Evolutionary conservation across 2,888 invertebrate genomes (phyloP).

Genomic region (Nephrotoma appendiculata): DNA sequence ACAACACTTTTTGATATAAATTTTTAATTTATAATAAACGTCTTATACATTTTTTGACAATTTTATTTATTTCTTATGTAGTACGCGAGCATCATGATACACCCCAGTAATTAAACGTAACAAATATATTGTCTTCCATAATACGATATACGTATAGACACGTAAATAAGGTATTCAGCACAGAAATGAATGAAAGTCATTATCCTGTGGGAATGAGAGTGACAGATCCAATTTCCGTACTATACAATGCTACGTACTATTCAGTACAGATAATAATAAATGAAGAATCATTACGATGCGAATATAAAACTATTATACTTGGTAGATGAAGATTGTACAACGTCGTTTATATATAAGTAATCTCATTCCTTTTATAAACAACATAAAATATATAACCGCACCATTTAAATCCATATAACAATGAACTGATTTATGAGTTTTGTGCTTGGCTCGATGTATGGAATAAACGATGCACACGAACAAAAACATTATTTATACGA

Average conservation of each 20-base stretch:
- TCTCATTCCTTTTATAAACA: background rate
- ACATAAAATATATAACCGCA: background rate
- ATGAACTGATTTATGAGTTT: background rate
- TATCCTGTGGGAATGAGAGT: background rate
- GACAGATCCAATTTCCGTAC: background rate
- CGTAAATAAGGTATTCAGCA: background rate
- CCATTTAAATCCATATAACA: background rate
- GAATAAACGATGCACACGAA: too few species aligned
- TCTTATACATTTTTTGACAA: background rate
- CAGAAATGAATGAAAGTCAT: background rate
- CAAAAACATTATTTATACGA: too few species aligned
- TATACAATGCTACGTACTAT: background rate
- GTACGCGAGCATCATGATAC: background rate
- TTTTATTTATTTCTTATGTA: background rate
- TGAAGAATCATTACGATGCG: background rate
- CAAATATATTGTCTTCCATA: background rate
- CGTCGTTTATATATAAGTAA: background rate
- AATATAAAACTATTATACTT: background rate
- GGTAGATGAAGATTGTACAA: background rate
- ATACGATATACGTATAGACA: background rate
- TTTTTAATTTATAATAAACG: background rate
- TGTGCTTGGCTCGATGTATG: background rate
- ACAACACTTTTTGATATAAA: background rate
- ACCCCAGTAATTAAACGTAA: background rate
- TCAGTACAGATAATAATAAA: background rate